A percentile compares a stretch with the other conserved stretches of the same genome.
Evolutionary conservation across 2,113 vertebrate genomes (phyloP).

Genomic region (Smithornis capensis): DNA sequence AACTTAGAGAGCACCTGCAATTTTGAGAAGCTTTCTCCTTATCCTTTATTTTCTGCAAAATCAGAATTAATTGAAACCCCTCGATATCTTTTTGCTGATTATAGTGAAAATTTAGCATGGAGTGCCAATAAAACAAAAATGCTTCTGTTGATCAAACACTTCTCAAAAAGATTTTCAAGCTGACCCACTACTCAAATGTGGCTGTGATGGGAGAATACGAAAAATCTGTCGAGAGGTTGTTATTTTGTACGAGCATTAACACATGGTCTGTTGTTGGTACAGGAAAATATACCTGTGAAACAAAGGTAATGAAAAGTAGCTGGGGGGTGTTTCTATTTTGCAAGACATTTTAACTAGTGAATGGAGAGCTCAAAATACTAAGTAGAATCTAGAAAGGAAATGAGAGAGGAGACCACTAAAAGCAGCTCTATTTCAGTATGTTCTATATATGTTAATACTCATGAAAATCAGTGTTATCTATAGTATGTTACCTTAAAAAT

Average conservation of each 20-base stretch:
- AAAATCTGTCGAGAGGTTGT: not conserved
- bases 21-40: not conserved
- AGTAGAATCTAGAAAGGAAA: not conserved
- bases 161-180: not conserved
- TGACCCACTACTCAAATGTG: not conserved
- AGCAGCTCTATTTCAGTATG: not conserved
- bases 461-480: not conserved
- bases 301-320: not conserved
- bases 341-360: not conserved
- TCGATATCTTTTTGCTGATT: fast-evolving
- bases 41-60: not conserved
- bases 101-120: not conserved
- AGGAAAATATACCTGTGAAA: not conserved
- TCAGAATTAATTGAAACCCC: too few relatives aligned
- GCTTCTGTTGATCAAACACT: not conserved
- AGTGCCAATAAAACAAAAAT: not conserved
- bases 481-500: not conserved
- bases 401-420: not conserved
- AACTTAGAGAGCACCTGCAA: not conserved
- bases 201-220: not conserved
- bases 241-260: not conserved
- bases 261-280: not conserved
- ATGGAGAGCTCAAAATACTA: not conserved
- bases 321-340: not conserved
- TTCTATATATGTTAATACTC: not conserved